A percentile compares a stretch with the other conserved stretches of the same genome.
These are phyloP conservation scores for Drosophila koepferae DNA, from an alignment of 2,888 invertebrate genomes.

Conservation along the genomic window DNA sequence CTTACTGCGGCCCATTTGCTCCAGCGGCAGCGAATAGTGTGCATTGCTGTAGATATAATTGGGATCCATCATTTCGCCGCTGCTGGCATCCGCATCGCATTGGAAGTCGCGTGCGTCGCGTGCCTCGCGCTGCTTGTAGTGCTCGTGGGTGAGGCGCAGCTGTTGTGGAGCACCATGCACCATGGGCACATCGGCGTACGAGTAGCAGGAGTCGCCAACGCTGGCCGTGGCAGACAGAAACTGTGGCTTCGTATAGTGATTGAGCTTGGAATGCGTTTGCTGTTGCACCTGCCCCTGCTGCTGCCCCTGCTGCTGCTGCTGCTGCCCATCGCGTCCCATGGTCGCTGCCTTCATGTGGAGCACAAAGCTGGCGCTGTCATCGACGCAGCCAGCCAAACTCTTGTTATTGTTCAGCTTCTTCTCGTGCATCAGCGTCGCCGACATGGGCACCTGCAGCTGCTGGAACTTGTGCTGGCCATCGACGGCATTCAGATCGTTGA, in stretches of 20 bases:
- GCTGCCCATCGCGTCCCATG: slow-evolving; percentile 59
- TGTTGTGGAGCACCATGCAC: slow-evolving; percentile 69
- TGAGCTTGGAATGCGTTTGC: slow-evolving; percentile 62
- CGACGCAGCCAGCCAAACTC: slow-evolving; percentile 53
- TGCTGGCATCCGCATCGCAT: slow-evolving; percentile 51
- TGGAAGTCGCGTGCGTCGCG: slow-evolving; percentile 56
- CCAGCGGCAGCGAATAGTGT: slow-evolving; percentile 84
- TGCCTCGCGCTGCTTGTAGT: slow-evolving; percentile 82
- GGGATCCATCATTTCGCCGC: slow-evolving; percentile 82
- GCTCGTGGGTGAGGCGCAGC: slow-evolving; percentile 80
- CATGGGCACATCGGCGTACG: slow-evolving; percentile 82
- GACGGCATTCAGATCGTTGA: slow-evolving; percentile 92
- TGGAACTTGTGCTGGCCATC: slow-evolving; percentile 82
- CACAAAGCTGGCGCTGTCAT: slow-evolving; percentile 82
- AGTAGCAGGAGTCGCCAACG: slow-evolving; percentile 82
- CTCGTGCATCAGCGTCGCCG: slow-evolving; percentile 82
- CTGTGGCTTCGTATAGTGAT: slow-evolving; percentile 82
- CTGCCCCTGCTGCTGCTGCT: slow-evolving; percentile 17
- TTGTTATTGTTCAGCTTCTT: slow-evolving; percentile 75
- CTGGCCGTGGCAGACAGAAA: slow-evolving; percentile 75
- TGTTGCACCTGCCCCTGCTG: slow-evolving; percentile 6
- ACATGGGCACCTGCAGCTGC: slow-evolving; percentile 84
- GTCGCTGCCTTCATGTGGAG: slow-evolving; percentile 83
- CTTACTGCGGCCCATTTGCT: slow-evolving; percentile 80
- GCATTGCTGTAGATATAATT: slow-evolving; percentile 85